Evolutionary conservation across 2,113 vertebrate genomes (phyloP).

Genomic region (Probosciger aterrimus): DNA sequence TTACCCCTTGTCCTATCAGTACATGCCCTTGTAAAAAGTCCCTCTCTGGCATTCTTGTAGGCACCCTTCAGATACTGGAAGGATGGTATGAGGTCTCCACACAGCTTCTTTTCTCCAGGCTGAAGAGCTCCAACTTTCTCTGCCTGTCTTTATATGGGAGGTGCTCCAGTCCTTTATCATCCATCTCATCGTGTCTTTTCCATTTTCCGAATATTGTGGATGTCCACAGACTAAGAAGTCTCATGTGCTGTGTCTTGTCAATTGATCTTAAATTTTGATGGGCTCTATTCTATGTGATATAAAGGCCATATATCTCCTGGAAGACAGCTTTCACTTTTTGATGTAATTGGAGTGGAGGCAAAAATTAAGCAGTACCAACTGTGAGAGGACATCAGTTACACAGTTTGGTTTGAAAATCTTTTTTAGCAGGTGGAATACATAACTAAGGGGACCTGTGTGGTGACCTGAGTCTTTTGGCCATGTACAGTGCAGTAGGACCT

Average conservation of each 20-base stretch:
- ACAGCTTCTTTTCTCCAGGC: neutral
- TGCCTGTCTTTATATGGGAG: neutral
- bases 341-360: neutral
- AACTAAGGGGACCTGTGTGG: neutral
- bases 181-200: neutral
- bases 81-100: neutral
- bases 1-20: neutral
- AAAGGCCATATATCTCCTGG: neutral
- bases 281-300: neutral
- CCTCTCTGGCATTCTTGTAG: neutral
- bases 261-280: neutral
- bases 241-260: neutral
- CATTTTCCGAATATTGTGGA: neutral
- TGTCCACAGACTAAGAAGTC: neutral
- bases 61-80: neutral
- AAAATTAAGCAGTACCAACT: neutral
- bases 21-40: neutral
- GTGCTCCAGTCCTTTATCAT: neutral
- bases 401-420: neutral
- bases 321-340: slow-evolving; percentile 5
- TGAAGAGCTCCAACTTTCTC: neutral
- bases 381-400: neutral
- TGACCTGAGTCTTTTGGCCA: neutral
- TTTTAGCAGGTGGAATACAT: neutral
- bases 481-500: neutral